Percentiles rank a stretch among this genome's conserved stretches.
phyloP scores from a whole-genome alignment of 1,140 invertebrate species.

The Drosophila grimshawi region DNA sequence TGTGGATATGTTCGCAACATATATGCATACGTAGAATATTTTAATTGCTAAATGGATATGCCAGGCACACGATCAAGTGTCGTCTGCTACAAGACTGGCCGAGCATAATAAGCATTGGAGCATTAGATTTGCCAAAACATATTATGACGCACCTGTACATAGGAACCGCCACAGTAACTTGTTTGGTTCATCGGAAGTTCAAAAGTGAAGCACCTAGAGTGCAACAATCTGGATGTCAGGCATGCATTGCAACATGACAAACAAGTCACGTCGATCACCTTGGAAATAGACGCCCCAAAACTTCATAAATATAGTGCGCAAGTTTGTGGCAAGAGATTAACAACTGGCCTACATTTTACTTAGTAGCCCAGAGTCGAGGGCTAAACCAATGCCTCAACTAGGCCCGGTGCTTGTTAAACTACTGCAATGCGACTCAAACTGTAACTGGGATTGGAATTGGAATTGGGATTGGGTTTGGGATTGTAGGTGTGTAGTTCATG shows the following conservation, averaged over 20 bases:
- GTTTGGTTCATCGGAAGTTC: neutral
- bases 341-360: constrained; percentile 65
- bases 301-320: constrained; percentile 47
- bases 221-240: neutral
- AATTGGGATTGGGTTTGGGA: constrained; percentile 15
- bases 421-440: constrained; percentile 31
- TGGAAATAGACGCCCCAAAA: constrained; percentile 45
- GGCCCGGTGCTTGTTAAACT: constrained; percentile 5
- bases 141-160: constrained; percentile 6
- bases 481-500: constrained; percentile 1
- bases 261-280: constrained; percentile 47
- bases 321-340: constrained; percentile 62
- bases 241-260: constrained; percentile 4
- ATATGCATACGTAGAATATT: neutral
- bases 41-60: constrained; percentile 11
- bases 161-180: neutral
- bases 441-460: constrained; percentile 6
- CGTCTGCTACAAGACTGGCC: constrained; percentile 30
- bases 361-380: constrained; percentile 7
- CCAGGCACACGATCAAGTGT: constrained; percentile 33
- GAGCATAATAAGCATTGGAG: constrained; percentile 42
- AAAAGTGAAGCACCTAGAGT: constrained; percentile 1
- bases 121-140: constrained; percentile 19
- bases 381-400: neutral
- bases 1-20: neutral